phyloP scores from a whole-genome alignment of 1,140 invertebrate species.

The Solenopsis invicta region DNA sequence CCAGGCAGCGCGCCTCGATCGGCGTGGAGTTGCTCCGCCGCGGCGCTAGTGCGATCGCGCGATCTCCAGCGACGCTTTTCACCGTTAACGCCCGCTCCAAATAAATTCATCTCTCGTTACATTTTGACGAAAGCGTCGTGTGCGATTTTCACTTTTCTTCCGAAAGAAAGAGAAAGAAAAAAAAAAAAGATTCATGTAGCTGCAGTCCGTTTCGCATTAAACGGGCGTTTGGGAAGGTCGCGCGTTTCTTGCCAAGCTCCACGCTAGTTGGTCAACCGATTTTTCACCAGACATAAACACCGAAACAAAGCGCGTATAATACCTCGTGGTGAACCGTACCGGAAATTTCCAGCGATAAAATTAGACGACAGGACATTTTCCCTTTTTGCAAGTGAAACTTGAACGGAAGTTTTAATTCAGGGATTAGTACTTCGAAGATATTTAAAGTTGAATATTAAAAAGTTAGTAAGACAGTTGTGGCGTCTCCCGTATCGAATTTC shows the following conservation, averaged over 20 bases:
- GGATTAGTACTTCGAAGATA: slow-evolving; percentile 11
- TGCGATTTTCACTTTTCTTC: background rate
- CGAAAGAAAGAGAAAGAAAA: background rate
- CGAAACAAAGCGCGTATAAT: background rate
- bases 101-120: background rate
- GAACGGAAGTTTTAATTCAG: background rate
- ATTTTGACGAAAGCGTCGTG: background rate
- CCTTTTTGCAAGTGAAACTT: background rate
- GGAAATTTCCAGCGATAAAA: background rate
- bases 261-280: background rate
- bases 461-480: background rate
- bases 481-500: background rate
- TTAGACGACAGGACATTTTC: background rate
- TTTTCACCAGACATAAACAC: background rate
- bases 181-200: background rate
- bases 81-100: background rate
- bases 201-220: background rate
- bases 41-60: background rate
- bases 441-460: slow-evolving; percentile 33
- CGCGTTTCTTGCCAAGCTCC: background rate
- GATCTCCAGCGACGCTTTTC: background rate
- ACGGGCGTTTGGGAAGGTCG: background rate
- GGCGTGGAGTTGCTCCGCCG: background rate
- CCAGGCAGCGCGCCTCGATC: slow-evolving; percentile 58
- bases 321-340: background rate